Conservation (phyloP, 2,113 vertebrate genomes). For the Rhadina sibilatrix region DNA sequence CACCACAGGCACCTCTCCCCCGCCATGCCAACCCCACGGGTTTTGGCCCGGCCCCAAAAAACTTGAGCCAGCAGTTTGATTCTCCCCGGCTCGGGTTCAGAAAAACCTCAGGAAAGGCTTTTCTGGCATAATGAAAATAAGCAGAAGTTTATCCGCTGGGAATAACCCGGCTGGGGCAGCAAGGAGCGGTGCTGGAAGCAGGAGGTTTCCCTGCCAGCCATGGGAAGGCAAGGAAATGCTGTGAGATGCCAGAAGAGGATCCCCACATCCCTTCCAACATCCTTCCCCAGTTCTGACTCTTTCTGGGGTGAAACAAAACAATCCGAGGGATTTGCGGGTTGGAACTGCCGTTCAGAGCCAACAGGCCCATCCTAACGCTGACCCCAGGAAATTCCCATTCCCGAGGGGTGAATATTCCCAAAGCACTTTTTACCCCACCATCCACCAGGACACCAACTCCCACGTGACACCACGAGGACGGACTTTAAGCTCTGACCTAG, state of each 20-base stretch:
- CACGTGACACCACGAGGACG: rapidly evolving
- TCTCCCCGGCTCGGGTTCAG: rapidly evolving
- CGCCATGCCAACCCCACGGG: background rate
- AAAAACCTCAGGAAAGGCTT: background rate
- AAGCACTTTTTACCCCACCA: background rate
- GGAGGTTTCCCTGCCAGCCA: background rate
- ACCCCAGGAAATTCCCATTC: background rate
- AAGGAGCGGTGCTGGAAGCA: rapidly evolving
- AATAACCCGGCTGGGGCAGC: rapidly evolving
- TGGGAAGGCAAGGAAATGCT: background rate
- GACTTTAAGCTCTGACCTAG: background rate
- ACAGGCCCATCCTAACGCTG: background rate
- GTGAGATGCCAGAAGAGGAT: rapidly evolving
- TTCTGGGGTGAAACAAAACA: background rate
- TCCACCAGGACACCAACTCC: background rate
- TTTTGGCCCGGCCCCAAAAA: background rate
- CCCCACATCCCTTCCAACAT: background rate
- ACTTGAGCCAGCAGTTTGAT: background rate
- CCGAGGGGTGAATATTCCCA: background rate
- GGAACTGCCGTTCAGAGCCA: background rate
- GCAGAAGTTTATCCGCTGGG: background rate
- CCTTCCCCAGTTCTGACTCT: background rate
- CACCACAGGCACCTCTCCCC: rapidly evolving
- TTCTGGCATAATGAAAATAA: background rate
- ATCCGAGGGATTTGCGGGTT: background rate